Evolutionary conservation across 2,888 invertebrate species (phyloP).

Genomic region (Ormia ochracea): DNA sequence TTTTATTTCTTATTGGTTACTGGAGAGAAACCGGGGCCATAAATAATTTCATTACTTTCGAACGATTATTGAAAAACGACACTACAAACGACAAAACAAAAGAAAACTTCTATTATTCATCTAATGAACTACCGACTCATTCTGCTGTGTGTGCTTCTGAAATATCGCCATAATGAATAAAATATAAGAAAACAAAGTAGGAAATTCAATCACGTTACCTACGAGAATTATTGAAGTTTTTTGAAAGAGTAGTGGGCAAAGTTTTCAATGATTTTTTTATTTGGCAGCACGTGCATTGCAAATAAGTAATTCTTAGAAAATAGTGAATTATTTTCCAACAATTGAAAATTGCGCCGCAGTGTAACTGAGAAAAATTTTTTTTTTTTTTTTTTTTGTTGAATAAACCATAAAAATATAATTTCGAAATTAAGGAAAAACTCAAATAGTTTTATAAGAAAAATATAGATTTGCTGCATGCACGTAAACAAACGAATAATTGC

Average conservation of each 20-base stretch:
- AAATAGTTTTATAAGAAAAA: too few relatives aligned
- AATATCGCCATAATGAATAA: neutral
- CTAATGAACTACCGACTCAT: conserved; percentile 9
- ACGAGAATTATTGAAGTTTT: conserved; percentile 22
- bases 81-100: conserved; percentile 20
- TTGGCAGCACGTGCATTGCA: too few relatives aligned
- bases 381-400: too few relatives aligned
- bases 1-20: conserved; percentile 36
- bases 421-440: too few relatives aligned
- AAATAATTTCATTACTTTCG: conserved; percentile 26
- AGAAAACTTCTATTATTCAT: conserved; percentile 43
- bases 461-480: too few relatives aligned
- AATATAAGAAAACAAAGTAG: neutral
- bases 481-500: too few relatives aligned
- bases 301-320: too few relatives aligned
- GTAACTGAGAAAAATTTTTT: too few relatives aligned
- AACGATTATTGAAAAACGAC: conserved; percentile 17
- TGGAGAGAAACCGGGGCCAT: neutral
- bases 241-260: neutral
- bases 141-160: neutral
- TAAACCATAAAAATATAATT: too few relatives aligned
- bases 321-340: too few relatives aligned
- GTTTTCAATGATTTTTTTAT: too few relatives aligned
- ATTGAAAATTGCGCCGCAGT: too few relatives aligned
- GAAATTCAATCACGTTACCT: conserved; percentile 23